Base-by-base conservation (phyloP, 1,140 invertebrate genomes). In the Calephelis nemesis region DNA sequence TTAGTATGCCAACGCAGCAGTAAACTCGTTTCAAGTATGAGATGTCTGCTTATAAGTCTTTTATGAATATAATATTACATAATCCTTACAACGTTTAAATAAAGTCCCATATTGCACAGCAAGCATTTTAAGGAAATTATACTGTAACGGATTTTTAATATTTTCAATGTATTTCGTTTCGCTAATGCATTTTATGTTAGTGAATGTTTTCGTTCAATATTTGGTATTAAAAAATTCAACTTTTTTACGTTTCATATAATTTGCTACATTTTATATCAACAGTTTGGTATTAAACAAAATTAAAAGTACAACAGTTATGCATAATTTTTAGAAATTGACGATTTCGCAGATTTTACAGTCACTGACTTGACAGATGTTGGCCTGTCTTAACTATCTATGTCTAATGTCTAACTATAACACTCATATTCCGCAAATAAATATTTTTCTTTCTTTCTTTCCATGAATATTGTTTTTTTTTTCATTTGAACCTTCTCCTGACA, bases 1-100 rank as follows among this genome's bases (percentile, higher is more conserved):
- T 85, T 81, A 84, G 76, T 79, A 71, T 68, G 75, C 64, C 58
- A 69, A 75, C 74, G 79, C 76, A 73, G 71, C 62, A 65, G 70
- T 71, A 74, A 75, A 71, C 68, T 70, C 70, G 65, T 50, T 67
- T 71, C n/a, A n/a, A n/a, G 67, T 63, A 71, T 69, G 62, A 64
- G 19, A 58, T 69, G 47, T 70, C 58, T 58, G 67, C 63, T 71
- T 63, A 63, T 62, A 66, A 49, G 60, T 63, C 15, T 15, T 58
- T 58, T 58, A 60, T 50, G n/a, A 30, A 50, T 65, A 62, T 60
- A 48, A 66, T 58, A 63, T 62, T 63, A 47, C 13, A 4, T 72
- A 54, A 40, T 47, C 39, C 66, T 62, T 68, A 52, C 47, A 0
- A 39, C 7, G 0, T 65, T 62, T 50, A n/a, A 6, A 49, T 72